phyloP scores from a whole-genome alignment of 2,113 vertebrate species.

The Pedetes capensis region DNA sequence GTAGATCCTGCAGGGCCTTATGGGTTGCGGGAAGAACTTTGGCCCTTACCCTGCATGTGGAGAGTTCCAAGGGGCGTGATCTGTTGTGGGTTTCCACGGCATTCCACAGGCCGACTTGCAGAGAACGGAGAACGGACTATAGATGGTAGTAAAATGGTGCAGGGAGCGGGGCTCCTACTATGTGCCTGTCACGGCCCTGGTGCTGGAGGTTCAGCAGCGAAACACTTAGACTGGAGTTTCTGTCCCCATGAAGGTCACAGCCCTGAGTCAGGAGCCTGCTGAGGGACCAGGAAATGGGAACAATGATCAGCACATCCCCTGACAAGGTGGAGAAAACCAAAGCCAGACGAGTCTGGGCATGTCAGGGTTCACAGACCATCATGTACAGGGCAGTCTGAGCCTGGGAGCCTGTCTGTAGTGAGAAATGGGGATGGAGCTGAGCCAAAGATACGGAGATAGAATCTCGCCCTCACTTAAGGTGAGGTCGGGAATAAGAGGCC shows the following conservation, averaged over 20 bases:
- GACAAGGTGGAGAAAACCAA: no score
- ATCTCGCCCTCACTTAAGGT: no score
- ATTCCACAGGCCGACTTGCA: neutral
- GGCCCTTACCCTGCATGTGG: neutral
- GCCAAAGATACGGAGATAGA: no score
- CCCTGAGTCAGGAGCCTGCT: neutral
- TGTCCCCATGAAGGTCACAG: neutral
- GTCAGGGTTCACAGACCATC: no score
- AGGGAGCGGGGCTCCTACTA: neutral
- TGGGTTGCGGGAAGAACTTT: rapidly evolving
- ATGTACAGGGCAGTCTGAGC: no score
- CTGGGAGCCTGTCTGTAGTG: no score
- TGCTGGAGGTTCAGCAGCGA: neutral
- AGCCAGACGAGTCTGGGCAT: no score
- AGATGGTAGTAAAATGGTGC: neutral
- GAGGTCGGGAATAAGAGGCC: no score
- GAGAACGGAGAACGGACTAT: neutral
- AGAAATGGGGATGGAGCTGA: no score
- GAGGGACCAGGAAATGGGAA: neutral
- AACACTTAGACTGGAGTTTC: neutral
- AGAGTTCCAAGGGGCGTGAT: no score
- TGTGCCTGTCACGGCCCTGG: neutral
- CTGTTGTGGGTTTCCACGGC: neutral
- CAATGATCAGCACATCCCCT: rapidly evolving
- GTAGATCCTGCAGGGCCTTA: rapidly evolving